Evolutionary conservation across 1,140 invertebrate species (phyloP).

Genomic region (Polypedilum vanderplanki): DNA sequence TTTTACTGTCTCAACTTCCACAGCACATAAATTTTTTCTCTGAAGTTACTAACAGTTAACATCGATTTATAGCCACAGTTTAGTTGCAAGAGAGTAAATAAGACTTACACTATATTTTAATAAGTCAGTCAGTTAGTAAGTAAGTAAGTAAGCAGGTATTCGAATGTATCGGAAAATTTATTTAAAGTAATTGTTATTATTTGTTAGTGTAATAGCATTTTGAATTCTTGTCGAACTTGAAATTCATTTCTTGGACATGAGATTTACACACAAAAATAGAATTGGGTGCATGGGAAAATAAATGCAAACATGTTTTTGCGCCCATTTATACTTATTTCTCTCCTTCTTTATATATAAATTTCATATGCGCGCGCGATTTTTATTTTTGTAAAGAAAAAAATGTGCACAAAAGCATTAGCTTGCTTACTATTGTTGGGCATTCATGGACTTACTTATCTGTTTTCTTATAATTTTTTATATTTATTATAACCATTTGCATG

Average conservation of each 20-base stretch:
- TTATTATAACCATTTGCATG: constrained; percentile 5
- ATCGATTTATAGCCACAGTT: background rate
- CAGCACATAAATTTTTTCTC: background rate
- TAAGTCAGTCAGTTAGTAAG: background rate
- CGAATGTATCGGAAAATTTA: background rate
- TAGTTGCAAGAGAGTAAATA: background rate
- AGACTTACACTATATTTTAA: constrained; percentile 13
- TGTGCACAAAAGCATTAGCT: too few relatives aligned
- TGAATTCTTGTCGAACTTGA: constrained; percentile 27
- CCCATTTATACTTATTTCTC: background rate
- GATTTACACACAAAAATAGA: constrained; percentile 1
- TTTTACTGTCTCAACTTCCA: background rate
- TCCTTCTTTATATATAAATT: background rate
- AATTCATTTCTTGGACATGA: constrained; percentile 11
- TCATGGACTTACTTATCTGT: background rate
- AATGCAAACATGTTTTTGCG: constrained; percentile 1
- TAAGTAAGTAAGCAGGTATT: background rate
- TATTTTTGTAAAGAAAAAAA: too few relatives aligned
- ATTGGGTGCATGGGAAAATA: constrained; percentile 18
- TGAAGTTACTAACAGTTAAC: constrained; percentile 1
- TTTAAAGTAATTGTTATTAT: constrained; percentile 5
- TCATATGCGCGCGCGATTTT: too few relatives aligned
- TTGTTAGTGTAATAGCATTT: background rate
- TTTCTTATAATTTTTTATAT: background rate
- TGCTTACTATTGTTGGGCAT: background rate